Evolutionary conservation across 2,113 vertebrate genomes (phyloP), one percentile per base, ranked within the genome.

Genomic region (Cochlearius cochlearius): DNA sequence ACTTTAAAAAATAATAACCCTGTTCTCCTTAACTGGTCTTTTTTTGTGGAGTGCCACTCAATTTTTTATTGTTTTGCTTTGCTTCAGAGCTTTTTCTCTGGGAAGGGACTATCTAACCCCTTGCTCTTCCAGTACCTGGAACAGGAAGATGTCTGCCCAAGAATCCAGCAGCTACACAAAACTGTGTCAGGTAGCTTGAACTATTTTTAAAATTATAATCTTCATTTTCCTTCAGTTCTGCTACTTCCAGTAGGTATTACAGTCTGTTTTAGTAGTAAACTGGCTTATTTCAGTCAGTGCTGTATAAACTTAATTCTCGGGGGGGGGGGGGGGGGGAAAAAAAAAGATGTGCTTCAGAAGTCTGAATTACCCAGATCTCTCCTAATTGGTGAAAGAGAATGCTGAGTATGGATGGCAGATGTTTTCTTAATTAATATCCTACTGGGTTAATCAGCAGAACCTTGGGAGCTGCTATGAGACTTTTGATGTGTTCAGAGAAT

Each of bases 381-480:
- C 84, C 90, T 98, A 97, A 97, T 98, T 98, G 97, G 98, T 97
- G 94, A 93, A 97, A 96, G 96, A 96, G 91, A 98, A 96, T 95
- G 96, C 96, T 97, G 97, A 97, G 80, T 97, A 97, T 97, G 97
- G 97, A 97, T 98, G 96, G 96, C 97, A 98, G 97, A 98, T 97
- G 96, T 98, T 97, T 91, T 92, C 94, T 93, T 98, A 98, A 98
- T 98, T 98, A 98, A 98, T 98, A 98, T 97, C 97, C 97, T 98
- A 97, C 97, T 98, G 97, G 91, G 96, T 97, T 98, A 98, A 98
- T 98, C 98, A 98, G 97, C 83, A 97, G 96, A 98, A 98, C 93
- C 96, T 97, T 97, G 86, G 96, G 94, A 97, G 94, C 93, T 88
- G 88, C 96, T 97, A 69, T 77, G 75, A 98, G 95, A 97, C 88